phyloP scores from a whole-genome alignment of 2,797 vertebrate species.

The Enteromius anoplus region DNA sequence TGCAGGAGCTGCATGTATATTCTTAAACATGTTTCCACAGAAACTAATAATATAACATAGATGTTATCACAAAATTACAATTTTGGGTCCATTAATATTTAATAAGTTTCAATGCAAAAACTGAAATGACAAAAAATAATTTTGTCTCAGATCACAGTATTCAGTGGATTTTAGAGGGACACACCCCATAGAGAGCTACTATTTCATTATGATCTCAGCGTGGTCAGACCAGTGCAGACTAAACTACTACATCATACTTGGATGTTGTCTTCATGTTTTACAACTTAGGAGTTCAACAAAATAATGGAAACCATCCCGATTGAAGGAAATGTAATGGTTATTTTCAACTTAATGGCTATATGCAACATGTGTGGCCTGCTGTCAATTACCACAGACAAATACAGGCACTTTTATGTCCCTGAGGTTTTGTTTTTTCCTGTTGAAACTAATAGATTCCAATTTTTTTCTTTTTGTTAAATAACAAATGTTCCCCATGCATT shows the following conservation, averaged over 20 bases:
- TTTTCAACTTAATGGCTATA: background rate
- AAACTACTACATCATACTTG: constrained; percentile 17
- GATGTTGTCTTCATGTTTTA: constrained; percentile 15
- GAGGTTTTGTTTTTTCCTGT: background rate
- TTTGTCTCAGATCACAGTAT: background rate
- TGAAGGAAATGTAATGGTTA: background rate
- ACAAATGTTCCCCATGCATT: background rate
- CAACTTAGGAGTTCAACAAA: background rate
- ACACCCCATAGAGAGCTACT: constrained; percentile 8
- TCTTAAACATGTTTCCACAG: background rate
- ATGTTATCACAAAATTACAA: background rate
- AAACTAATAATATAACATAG: background rate
- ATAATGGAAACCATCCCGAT: background rate
- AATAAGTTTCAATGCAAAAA: background rate
- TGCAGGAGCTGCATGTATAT: background rate
- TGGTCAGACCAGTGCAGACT: background rate
- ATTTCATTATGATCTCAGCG: constrained; percentile 32
- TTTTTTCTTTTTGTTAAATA: background rate
- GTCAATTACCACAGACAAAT: constrained; percentile 8
- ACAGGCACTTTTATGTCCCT: background rate
- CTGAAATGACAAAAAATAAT: background rate
- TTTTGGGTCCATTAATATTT: background rate
- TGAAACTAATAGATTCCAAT: background rate
- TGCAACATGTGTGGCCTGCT: constrained; percentile 13
- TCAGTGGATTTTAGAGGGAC: background rate